Conservation (phyloP, 2,797 vertebrate species). For the Malurus leucopterus region DNA sequence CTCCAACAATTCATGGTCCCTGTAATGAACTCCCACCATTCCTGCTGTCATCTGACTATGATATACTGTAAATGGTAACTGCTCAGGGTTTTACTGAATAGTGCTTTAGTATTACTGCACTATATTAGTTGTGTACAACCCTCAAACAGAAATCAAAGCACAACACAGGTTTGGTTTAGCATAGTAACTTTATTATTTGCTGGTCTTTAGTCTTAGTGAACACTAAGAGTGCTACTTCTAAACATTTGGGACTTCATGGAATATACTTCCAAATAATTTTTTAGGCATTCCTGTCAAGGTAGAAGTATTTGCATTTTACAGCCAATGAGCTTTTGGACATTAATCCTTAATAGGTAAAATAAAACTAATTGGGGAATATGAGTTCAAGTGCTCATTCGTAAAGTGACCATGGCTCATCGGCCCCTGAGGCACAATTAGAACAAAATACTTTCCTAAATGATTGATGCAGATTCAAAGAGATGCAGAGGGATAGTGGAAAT, state of each 20-base stretch:
- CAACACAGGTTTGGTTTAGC: conserved; percentile 41
- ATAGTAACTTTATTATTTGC: conserved; percentile 57
- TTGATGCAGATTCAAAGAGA: conserved; percentile 9
- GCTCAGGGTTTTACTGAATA: conserved; percentile 71
- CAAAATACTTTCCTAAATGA: conserved; percentile 30
- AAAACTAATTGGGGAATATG: conserved; percentile 57
- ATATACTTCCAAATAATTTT: conserved; percentile 35
- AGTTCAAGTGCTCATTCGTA: conserved; percentile 20
- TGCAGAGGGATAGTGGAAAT: not conserved
- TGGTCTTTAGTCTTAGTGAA: conserved; percentile 33
- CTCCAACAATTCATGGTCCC: conserved; percentile 85
- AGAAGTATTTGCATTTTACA: conserved; percentile 25
- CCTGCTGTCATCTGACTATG: conserved; percentile 77
- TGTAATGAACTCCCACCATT: conserved; percentile 84
- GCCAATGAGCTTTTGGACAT: conserved; percentile 29
- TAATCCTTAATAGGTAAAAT: conserved; percentile 54
- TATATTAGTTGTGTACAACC: conserved; percentile 69
- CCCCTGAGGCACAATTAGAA: conserved; percentile 16
- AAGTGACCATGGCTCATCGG: conserved; percentile 36
- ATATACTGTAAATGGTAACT: conserved; percentile 75
- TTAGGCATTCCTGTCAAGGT: conserved; percentile 23
- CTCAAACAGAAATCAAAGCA: conserved; percentile 69
- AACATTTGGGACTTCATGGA: conserved; percentile 27
- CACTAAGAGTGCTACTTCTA: not conserved
- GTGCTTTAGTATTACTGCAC: conserved; percentile 66